Base-by-base conservation (phyloP, 2,113 vertebrate species). In the Grammomys dolichurus region DNA sequence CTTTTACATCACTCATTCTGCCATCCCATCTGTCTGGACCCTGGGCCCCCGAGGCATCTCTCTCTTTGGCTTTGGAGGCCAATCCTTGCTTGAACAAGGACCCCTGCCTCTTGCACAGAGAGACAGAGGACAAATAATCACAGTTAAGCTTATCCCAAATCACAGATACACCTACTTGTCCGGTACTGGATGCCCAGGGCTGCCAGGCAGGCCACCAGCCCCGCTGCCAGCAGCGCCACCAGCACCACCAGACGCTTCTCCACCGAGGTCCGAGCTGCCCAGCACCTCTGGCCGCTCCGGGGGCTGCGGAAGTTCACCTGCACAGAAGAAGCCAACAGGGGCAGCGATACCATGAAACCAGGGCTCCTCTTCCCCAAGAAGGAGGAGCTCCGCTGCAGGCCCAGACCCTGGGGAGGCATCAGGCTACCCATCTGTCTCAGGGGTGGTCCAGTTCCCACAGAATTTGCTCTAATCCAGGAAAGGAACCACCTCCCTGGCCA, bases 201-300 rank as follows among this genome's bases (percentile, higher is more conserved):
- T 76, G 99, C 97, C 91, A 99, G 88, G 56, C 98, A 99, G 1
- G 99, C 97, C 14, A 98, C 95, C 65, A 99, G 95, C 65, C 98
- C 98, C 0, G 97, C 86, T 0, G 87, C 98, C 89, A 99, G 97
- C 12, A 98, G 20, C 0, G 95, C 98, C 95, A 98, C 97, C 80
- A 99, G 43, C 20, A 98, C 95, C 95, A 99, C 72, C 16, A 99
- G 99, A 94, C 96, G 98, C 97, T 98, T 99, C 98, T 99, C 99
- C 0, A 95, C 7, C 0, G 67, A 98, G 0, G 99, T 99, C 98
- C 98, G 97, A 24, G 98, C 96, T 0, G 98, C 95, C 99, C 99
- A 99, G 97, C 99, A 99, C 8, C 96, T 89, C 5, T 90, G 95
- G 31, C 98, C 60, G 0, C 96, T 97, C 87, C 98, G 95, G 0